These are phyloP conservation scores for Heterodera schachtii DNA, from an alignment of 1,140 invertebrate genomes.

Conservation along the genomic window DNA sequence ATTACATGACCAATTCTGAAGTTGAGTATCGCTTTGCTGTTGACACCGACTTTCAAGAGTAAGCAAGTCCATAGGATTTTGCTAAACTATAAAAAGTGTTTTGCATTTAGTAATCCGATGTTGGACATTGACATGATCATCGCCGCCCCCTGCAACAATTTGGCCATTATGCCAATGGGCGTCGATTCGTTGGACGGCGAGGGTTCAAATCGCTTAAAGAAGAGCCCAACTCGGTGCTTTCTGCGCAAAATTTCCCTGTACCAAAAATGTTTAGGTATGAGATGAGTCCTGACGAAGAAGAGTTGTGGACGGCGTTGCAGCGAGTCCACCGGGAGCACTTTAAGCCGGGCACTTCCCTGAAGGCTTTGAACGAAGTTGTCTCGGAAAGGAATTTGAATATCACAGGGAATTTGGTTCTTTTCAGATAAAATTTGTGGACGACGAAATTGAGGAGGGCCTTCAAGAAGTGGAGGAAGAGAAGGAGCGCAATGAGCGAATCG, in stretches of 20 bases:
- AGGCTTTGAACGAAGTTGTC: constrained; percentile 52
- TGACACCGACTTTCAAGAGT: constrained; percentile 52
- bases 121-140: constrained; percentile 48
- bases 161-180: constrained; percentile 44
- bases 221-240: constrained; percentile 23
- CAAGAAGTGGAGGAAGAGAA: constrained; percentile 56
- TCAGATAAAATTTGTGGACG: constrained; percentile 56
- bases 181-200: constrained; percentile 23
- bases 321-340: constrained; percentile 54
- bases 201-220: constrained; percentile 24
- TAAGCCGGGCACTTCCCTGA: constrained; percentile 46
- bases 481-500: constrained; percentile 48
- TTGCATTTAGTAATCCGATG: constrained; percentile 34
- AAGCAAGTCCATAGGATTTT: background rate
- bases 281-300: constrained; percentile 56
- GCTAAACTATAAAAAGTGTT: no score
- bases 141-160: constrained; percentile 47
- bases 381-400: background rate
- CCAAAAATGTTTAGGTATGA: constrained; percentile 51
- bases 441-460: constrained; percentile 57
- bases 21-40: constrained; percentile 52
- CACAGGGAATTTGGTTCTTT: constrained; percentile 1
- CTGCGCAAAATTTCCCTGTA: background rate
- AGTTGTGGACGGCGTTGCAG: constrained; percentile 56
- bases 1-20: constrained; percentile 42